Evolutionary conservation across 2,113 vertebrate genomes (phyloP).

Genomic region (Gyps fulvus): DNA sequence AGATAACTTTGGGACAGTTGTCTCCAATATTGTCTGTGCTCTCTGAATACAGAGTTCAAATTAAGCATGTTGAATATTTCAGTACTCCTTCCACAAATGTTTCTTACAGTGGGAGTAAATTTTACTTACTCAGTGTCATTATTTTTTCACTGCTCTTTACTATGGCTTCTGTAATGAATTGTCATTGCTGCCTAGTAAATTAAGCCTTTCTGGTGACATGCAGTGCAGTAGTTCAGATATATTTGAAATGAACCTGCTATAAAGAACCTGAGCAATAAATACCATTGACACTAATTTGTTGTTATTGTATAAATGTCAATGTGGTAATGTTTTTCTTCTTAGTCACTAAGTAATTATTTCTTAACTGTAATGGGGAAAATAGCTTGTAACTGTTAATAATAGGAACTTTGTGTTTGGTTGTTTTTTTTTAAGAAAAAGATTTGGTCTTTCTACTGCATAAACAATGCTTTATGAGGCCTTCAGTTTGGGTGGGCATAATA

Average conservation of each 20-base stretch:
- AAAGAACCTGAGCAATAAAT: neutral
- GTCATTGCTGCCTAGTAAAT: neutral
- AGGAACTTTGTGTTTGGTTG: neutral
- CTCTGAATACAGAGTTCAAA: neutral
- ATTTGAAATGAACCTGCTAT: neutral
- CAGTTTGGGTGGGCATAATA: neutral
- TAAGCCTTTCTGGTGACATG: neutral
- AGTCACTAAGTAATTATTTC: neutral
- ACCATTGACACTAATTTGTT: neutral
- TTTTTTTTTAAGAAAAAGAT: neutral
- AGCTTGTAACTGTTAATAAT: neutral
- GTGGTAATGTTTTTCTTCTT: neutral
- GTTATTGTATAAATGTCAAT: neutral
- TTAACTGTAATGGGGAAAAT: neutral
- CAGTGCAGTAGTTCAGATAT: neutral
- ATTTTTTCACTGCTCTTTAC: neutral
- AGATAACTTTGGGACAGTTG: neutral
- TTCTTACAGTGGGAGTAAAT: neutral
- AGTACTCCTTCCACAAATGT: neutral
- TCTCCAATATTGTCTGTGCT: neutral
- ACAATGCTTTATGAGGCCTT: neutral
- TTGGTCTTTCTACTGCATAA: neutral
- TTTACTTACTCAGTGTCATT: neutral
- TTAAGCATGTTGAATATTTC: neutral
- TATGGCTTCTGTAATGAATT: neutral